These are phyloP conservation scores for Cephalopachus bancanus DNA, from an alignment of 2,797 vertebrate genomes.

Conservation along the genomic window DNA sequence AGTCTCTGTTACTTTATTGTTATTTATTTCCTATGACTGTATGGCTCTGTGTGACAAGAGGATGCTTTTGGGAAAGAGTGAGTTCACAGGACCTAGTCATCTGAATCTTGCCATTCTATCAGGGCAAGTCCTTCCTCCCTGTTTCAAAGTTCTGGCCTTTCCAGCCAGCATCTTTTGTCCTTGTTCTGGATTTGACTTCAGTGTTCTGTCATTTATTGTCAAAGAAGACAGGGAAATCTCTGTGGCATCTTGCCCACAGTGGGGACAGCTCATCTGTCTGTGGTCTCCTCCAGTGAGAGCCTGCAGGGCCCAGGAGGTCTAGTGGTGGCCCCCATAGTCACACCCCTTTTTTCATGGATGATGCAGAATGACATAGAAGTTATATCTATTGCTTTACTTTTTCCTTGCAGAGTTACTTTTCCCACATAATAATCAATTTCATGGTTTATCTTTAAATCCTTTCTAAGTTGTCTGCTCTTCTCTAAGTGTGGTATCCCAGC, in stretches of 20 bases:
- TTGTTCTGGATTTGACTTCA: neutral
- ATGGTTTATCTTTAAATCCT: constrained; percentile 52
- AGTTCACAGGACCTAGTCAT: neutral
- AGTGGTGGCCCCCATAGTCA: neutral
- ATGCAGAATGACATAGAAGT: neutral
- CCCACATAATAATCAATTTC: neutral
- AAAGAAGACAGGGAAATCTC: constrained; percentile 13
- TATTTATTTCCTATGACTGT: neutral
- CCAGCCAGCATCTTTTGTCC: neutral
- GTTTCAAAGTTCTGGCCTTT: constrained; percentile 9
- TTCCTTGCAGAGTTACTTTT: constrained; percentile 33
- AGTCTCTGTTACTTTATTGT: constrained; percentile 10
- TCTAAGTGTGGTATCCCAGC: neutral
- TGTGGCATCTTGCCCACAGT: neutral
- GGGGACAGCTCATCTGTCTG: neutral
- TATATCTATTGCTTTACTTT: neutral
- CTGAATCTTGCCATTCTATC: neutral
- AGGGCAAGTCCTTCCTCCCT: neutral
- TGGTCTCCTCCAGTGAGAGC: neutral
- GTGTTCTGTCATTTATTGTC: neutral
- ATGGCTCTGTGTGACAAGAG: neutral
- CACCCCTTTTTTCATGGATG: neutral
- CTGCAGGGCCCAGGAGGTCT: neutral
- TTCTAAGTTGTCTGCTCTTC: neutral
- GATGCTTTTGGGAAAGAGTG: neutral